Evolutionary conservation across 2,113 vertebrate genomes (phyloP).

Genomic region (Raja brachyura): DNA sequence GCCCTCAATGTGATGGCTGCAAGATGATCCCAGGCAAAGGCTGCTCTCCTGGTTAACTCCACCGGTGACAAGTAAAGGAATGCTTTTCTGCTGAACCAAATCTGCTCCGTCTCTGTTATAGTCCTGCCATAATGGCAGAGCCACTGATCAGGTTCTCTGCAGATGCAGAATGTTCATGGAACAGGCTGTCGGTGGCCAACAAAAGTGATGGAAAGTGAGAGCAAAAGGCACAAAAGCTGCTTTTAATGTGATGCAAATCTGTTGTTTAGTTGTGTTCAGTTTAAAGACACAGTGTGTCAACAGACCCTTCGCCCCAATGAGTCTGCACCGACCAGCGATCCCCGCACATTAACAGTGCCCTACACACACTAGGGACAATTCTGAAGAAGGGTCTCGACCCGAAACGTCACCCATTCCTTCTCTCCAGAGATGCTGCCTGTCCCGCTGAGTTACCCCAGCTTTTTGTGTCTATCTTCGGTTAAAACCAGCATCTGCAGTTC

Average conservation of each 20-base stretch:
- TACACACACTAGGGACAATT: too few relatives aligned
- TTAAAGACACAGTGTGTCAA: too few relatives aligned
- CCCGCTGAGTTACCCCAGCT: too few relatives aligned
- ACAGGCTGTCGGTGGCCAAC: conserved; percentile 41
- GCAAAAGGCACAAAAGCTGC: background rate
- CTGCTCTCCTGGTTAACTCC: conserved; percentile 37
- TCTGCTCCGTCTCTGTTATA: conserved; percentile 40
- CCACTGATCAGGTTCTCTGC: conserved; percentile 41
- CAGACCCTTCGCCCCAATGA: too few relatives aligned
- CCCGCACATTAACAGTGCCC: too few relatives aligned
- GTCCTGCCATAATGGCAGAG: conserved; percentile 20
- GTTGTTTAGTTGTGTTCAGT: too few relatives aligned
- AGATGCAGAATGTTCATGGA: conserved; percentile 40
- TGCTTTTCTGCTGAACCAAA: conserved; percentile 40
- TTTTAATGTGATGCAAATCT: background rate
- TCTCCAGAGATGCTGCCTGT: too few relatives aligned
- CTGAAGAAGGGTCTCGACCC: too few relatives aligned
- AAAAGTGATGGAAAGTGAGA: background rate
- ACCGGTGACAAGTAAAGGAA: conserved; percentile 41
- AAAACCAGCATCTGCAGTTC: too few relatives aligned
- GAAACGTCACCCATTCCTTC: too few relatives aligned
- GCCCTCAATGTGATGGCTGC: conserved; percentile 45
- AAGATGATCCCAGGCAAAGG: conserved; percentile 41
- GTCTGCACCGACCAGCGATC: too few relatives aligned
- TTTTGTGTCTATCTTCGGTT: too few relatives aligned